These are phyloP conservation scores for Bombus cullumanus DNA, from an alignment of 1,140 invertebrate species.

Conservation along the genomic window DNA sequence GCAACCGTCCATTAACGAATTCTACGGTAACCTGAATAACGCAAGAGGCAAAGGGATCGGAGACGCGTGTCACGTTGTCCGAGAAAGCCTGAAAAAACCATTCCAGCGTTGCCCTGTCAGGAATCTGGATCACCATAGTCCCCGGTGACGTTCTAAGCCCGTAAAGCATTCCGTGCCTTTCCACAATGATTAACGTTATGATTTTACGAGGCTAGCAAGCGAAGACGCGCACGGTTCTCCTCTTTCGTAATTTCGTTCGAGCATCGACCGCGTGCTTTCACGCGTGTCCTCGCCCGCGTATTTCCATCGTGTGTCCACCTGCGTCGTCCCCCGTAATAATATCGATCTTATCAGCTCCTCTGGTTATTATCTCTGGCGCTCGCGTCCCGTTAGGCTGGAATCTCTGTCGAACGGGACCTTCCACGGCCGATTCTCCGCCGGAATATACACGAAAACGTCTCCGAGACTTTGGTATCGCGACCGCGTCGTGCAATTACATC, in stretches of 20 bases:
- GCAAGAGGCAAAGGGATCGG: constrained; percentile 32
- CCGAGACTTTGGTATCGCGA: not conserved
- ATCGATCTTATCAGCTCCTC: constrained; percentile 64
- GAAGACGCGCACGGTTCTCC: constrained; percentile 8
- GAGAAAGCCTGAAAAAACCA: not conserved
- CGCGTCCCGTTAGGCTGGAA: constrained; percentile 65
- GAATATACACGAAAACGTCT: constrained; percentile 39
- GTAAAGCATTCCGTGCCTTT: constrained; percentile 22
- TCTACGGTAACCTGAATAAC: constrained; percentile 62
- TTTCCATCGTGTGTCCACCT: constrained; percentile 55
- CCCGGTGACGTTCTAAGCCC: constrained; percentile 17
- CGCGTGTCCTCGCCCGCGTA: constrained; percentile 59
- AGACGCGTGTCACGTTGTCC: constrained; percentile 9
- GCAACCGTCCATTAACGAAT: constrained; percentile 57
- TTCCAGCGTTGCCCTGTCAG: not conserved
- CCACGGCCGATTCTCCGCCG: constrained; percentile 21
- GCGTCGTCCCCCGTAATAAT: constrained; percentile 54
- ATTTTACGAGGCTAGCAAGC: constrained; percentile 47
- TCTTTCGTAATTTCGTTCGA: constrained; percentile 58
- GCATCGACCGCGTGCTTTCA: constrained; percentile 46
- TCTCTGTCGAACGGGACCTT: constrained; percentile 54
- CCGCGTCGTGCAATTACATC: constrained; percentile 51
- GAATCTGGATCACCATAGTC: constrained; percentile 41
- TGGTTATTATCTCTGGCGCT: constrained; percentile 57
- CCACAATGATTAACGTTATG: constrained; percentile 55